A percentile compares a stretch with the other conserved stretches of the same genome.
These are phyloP conservation scores for Drosophila pallidifrons DNA, from an alignment of 1,140 invertebrate genomes.

Conservation along the genomic window DNA sequence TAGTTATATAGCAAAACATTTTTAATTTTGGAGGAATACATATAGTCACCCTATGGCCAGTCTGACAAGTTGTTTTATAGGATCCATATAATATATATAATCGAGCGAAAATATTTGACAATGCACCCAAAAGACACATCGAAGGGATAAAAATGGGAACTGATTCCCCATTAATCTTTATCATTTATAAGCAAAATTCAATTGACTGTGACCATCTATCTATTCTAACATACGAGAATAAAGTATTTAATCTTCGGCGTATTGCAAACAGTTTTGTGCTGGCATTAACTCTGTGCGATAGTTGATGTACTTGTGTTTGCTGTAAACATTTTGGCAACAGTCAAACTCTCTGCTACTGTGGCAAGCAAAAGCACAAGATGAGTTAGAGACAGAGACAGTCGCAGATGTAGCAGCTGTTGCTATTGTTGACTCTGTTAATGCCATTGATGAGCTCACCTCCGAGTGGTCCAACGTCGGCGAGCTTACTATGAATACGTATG, in stretches of 20 bases:
- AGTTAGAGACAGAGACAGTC: not conserved
- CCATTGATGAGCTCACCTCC: slow-evolving; percentile 69
- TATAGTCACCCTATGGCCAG: too few species aligned
- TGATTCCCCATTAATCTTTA: too few species aligned
- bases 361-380: not conserved
- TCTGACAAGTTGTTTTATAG: too few species aligned
- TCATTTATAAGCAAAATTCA: too few species aligned
- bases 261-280: not conserved
- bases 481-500: slow-evolving; percentile 15
- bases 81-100: too few species aligned
- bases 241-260: not conserved
- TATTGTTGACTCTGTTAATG: slow-evolving; percentile 47
- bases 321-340: not conserved
- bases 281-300: not conserved
- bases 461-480: slow-evolving; percentile 24
- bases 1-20: too few species aligned
- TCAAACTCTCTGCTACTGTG: not conserved
- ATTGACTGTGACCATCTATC: too few species aligned
- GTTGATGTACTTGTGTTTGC: not conserved
- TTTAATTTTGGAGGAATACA: too few species aligned
- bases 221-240: too few species aligned
- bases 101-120: too few species aligned
- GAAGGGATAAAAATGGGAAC: too few species aligned
- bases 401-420: slow-evolving; percentile 17
- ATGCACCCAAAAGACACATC: too few species aligned